These are phyloP conservation scores for Rachycentron canadum DNA, from an alignment of 2,797 vertebrate species.

Conservation along the genomic window DNA sequence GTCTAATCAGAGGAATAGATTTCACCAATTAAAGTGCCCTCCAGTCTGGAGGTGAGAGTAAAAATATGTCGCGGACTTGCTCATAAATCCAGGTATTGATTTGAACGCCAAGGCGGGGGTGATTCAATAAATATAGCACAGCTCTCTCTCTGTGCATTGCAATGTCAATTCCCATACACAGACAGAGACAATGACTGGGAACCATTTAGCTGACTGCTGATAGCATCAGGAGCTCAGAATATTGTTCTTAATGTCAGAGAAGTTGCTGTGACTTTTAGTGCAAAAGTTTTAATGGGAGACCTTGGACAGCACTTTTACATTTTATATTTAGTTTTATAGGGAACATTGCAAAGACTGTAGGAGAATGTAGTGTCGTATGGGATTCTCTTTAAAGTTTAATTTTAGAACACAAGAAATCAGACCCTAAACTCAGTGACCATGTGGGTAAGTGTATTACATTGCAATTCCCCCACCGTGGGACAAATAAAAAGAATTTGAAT, in stretches of 20 bases:
- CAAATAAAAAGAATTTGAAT: too few species aligned
- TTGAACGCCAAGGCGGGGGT: conserved; percentile 52
- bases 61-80: conserved; percentile 68
- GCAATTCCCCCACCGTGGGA: too few species aligned
- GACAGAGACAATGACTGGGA: conserved; percentile 50
- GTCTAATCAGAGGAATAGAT: conserved; percentile 83
- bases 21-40: conserved; percentile 81
- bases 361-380: background rate
- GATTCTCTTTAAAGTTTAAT: background rate
- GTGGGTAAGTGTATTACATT: background rate
- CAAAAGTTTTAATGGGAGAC: conserved; percentile 28
- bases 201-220: conserved; percentile 45
- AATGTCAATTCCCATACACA: conserved; percentile 43
- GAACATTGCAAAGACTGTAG: background rate
- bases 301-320: conserved; percentile 8
- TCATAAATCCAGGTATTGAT: conserved; percentile 83
- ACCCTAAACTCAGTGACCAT: background rate
- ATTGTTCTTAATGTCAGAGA: conserved; percentile 25
- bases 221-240: conserved; percentile 12
- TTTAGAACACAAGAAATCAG: background rate
- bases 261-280: conserved; percentile 4
- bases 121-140: conserved; percentile 69
- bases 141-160: conserved; percentile 50
- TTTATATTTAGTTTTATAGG: conserved; percentile 11
- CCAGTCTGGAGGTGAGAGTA: conserved; percentile 66